Conservation (phyloP, 1,140 invertebrate species). For the Octopus bimaculoides region DNA sequence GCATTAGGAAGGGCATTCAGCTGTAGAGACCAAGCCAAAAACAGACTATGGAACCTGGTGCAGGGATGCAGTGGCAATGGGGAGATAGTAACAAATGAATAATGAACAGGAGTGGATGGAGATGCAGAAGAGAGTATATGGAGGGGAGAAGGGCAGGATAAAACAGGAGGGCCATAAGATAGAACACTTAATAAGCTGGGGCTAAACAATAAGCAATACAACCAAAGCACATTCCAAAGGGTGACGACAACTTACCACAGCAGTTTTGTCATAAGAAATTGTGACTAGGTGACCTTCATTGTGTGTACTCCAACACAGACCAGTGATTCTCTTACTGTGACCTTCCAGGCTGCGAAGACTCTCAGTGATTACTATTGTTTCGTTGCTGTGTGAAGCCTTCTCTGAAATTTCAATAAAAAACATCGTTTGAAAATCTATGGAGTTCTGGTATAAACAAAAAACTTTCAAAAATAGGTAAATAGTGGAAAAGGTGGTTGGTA, state of each 20-base stretch:
- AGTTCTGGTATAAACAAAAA: too few species aligned
- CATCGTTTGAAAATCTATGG: too few species aligned
- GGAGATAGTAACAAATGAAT: not conserved
- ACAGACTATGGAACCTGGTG: too few species aligned
- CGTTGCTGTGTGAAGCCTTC: too few species aligned
- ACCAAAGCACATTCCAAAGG: too few species aligned
- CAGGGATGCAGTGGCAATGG: not conserved
- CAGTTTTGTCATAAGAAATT: constrained; percentile 68
- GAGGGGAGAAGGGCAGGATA: not conserved
- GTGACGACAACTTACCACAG: constrained; percentile 61
- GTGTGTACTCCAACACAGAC: constrained; percentile 73
- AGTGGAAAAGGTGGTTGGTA: too few species aligned
- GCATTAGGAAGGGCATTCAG: too few species aligned
- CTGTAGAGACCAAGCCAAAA: too few species aligned
- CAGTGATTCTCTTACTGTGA: constrained; percentile 64
- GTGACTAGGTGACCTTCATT: constrained; percentile 67
- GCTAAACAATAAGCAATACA: not conserved
- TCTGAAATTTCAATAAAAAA: too few species aligned
- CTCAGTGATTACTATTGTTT: constrained; percentile 11
- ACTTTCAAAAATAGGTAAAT: too few species aligned
- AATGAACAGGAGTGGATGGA: not conserved
- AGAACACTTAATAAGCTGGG: not conserved
- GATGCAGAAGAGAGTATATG: not conserved
- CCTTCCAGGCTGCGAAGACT: constrained; percentile 60
- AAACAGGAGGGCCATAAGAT: not conserved